phyloP scores from a whole-genome alignment of 2,113 vertebrate genomes.

The Trinectes maculatus region DNA sequence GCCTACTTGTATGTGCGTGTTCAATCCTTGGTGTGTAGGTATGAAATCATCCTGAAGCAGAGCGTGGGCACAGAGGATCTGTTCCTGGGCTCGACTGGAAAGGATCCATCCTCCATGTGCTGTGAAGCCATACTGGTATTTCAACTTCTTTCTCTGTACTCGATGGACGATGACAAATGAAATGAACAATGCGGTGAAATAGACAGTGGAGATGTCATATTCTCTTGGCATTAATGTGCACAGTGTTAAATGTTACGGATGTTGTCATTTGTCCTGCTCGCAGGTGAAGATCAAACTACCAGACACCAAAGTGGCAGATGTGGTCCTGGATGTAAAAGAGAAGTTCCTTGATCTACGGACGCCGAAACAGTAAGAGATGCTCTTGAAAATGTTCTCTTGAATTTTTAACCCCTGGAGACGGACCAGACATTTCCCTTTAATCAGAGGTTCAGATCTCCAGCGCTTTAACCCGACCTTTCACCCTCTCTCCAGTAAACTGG shows the following conservation, averaged over 20 bases:
- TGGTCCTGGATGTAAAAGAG: slow-evolving; percentile 89
- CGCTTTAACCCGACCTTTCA: slow-evolving; percentile 22
- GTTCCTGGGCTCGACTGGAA: slow-evolving; percentile 89
- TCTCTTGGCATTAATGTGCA: background rate
- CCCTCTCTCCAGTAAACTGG: slow-evolving; percentile 85
- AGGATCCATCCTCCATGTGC: slow-evolving; percentile 91
- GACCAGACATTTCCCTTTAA: slow-evolving; percentile 27
- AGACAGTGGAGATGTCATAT: background rate
- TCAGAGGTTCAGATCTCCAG: background rate
- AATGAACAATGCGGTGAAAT: no score
- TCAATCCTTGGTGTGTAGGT: slow-evolving; percentile 76
- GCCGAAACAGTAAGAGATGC: slow-evolving; percentile 86
- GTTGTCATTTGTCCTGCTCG: slow-evolving; percentile 24
- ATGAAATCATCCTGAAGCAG: slow-evolving; percentile 91
- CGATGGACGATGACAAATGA: no score
- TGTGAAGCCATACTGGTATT: slow-evolving; percentile 92
- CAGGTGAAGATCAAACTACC: slow-evolving; percentile 94
- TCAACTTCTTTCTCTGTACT: background rate
- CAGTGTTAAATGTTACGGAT: slow-evolving; percentile 2
- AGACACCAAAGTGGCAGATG: slow-evolving; percentile 85
- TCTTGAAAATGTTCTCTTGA: slow-evolving; percentile 41
- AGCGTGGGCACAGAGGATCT: slow-evolving; percentile 90
- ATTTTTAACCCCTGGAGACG: slow-evolving; percentile 7
- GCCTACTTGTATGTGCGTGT: background rate
- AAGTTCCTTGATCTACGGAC: slow-evolving; percentile 90